These are phyloP conservation scores for Melanaphis sacchari DNA, from an alignment of 1,140 invertebrate genomes.

Conservation along the genomic window DNA sequence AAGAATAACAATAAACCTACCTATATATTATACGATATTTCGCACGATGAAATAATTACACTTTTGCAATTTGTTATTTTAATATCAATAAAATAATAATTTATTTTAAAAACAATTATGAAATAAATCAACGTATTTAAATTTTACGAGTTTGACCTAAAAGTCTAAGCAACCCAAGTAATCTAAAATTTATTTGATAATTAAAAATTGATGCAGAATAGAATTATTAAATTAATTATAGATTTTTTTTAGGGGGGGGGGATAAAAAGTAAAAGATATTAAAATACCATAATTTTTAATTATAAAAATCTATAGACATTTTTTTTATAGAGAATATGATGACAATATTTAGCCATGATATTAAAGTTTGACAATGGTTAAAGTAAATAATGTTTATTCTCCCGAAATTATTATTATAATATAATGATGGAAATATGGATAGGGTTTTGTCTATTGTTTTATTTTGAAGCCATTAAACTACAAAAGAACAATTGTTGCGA, in stretches of 20 bases:
- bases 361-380: not conserved
- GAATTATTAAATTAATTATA: not conserved
- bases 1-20: no score
- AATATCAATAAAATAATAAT: not conserved
- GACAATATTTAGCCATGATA: not conserved
- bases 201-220: not conserved
- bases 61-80: not conserved
- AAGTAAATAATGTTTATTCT: not conserved
- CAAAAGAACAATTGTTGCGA: not conserved
- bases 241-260: not conserved
- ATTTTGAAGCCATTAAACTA: not conserved
- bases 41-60: not conserved
- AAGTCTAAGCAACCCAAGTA: not conserved
- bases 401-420: not conserved
- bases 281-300: conserved; percentile 2
- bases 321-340: not conserved
- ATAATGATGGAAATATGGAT: not conserved
- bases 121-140: not conserved
- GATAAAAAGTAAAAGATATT: not conserved
- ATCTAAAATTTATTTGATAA: not conserved
- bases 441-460: not conserved
- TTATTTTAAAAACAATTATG: not conserved
- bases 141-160: not conserved
- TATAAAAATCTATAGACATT: not conserved
- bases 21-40: not conserved